These are phyloP conservation scores for Pollenia griseotomentosa DNA, from an alignment of 2,888 invertebrate species.

Conservation along the genomic window DNA sequence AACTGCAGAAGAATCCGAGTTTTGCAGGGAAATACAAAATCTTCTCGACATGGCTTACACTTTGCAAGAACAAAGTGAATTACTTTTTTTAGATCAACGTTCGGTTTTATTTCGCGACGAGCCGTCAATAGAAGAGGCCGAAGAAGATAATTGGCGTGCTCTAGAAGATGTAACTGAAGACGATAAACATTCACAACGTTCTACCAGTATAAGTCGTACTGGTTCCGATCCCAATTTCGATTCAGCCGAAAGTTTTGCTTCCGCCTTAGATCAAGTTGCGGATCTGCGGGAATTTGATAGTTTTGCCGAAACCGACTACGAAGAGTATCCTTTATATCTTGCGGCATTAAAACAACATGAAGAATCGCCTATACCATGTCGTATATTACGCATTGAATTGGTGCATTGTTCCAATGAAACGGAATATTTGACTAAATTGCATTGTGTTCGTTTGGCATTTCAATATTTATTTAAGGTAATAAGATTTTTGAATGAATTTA, in stretches of 20 bases:
- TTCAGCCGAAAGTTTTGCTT: conserved; percentile 97
- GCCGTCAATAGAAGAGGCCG: conserved; percentile 86
- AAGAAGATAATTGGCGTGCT: conserved; percentile 77
- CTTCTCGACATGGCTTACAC: conserved; percentile 93
- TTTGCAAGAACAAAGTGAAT: conserved; percentile 93
- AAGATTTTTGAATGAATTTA: not conserved
- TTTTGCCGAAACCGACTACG: conserved; percentile 91
- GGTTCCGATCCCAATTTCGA: conserved; percentile 88
- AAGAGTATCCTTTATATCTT: conserved; percentile 93
- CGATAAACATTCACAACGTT: conserved; percentile 79
- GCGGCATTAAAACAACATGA: conserved; percentile 93
- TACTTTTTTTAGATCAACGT: conserved; percentile 94
- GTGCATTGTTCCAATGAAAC: conserved; percentile 95
- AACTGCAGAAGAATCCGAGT: conserved; percentile 93
- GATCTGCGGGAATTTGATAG: conserved; percentile 96
- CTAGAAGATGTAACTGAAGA: conserved; percentile 76
- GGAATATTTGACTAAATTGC: conserved; percentile 97
- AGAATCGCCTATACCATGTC: conserved; percentile 84
- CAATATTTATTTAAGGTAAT: conserved; percentile 89
- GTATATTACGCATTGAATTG: conserved; percentile 92
- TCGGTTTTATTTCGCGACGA: conserved; percentile 93
- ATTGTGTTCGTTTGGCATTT: conserved; percentile 95
- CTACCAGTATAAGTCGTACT: conserved; percentile 80
- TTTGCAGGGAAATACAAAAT: conserved; percentile 92
- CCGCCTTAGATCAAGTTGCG: conserved; percentile 96